phyloP scores from a whole-genome alignment of 2,113 vertebrate species.

The Girardinichthys multiradiatus region DNA sequence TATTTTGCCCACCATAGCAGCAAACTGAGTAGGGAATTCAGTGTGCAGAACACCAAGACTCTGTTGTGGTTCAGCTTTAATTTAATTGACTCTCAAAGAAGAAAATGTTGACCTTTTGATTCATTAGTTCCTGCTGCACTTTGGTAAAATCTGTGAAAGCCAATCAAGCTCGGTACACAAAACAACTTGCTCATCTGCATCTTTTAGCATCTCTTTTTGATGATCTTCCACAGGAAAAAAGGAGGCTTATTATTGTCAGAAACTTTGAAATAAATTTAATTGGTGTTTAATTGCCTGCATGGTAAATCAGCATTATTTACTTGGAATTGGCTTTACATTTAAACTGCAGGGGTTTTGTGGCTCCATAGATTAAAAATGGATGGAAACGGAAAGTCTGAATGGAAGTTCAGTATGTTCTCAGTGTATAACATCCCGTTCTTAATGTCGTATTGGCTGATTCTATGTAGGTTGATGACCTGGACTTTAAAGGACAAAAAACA shows the following conservation, averaged over 20 bases:
- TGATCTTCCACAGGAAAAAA: neutral
- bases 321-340: neutral
- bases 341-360: neutral
- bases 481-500: neutral
- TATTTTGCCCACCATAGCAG: neutral
- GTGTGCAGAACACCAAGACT: slow-evolving; percentile 23
- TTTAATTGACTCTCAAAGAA: slow-evolving; percentile 25
- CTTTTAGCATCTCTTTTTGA: neutral
- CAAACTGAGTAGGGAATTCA: slow-evolving; percentile 24
- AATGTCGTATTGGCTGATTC: neutral
- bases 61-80: slow-evolving; percentile 25
- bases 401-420: neutral
- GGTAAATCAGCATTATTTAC: slow-evolving; percentile 21
- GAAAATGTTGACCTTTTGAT: slow-evolving; percentile 32
- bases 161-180: slow-evolving; percentile 11
- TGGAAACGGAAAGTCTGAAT: neutral
- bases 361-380: slow-evolving; percentile 14
- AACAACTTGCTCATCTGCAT: slow-evolving; percentile 4
- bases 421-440: neutral
- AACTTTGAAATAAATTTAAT: slow-evolving; percentile 19
- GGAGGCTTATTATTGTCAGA: slow-evolving; percentile 11
- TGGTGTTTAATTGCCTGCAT: slow-evolving; percentile 13
- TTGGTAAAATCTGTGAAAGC: slow-evolving; percentile 4
- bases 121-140: slow-evolving; percentile 10
- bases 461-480: neutral